Evolutionary conservation across 2,888 invertebrate genomes (phyloP).

Genomic region (Dastarcus helophoroides): DNA sequence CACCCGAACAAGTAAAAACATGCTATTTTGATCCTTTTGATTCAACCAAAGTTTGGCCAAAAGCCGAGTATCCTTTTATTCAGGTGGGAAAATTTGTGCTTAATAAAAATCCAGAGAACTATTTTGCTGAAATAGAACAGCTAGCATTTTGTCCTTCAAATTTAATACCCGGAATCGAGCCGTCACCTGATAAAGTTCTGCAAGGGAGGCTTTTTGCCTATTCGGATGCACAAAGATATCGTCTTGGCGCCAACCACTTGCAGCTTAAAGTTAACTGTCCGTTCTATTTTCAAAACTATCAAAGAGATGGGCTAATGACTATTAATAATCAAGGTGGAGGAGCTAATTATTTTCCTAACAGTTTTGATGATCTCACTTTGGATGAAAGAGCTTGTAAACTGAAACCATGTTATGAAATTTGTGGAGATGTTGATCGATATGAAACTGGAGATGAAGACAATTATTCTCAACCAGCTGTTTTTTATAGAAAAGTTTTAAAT

Average conservation of each 20-base stretch:
- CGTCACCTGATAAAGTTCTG: slow-evolving; percentile 85
- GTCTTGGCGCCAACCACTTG: slow-evolving; percentile 78
- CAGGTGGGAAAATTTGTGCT: slow-evolving; percentile 74
- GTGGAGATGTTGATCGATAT: slow-evolving; percentile 66
- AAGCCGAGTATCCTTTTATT: slow-evolving; percentile 69
- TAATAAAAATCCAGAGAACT: slow-evolving; percentile 78
- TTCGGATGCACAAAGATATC: slow-evolving; percentile 77
- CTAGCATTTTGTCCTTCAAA: slow-evolving; percentile 79
- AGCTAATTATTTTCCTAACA: slow-evolving; percentile 93
- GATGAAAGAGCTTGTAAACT: slow-evolving; percentile 46
- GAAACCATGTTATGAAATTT: slow-evolving; percentile 43
- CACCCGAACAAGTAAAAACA: slow-evolving; percentile 66
- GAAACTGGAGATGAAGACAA: slow-evolving; percentile 79
- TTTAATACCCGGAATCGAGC: slow-evolving; percentile 79
- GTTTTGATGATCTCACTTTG: slow-evolving; percentile 74
- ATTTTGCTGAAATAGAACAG: slow-evolving; percentile 86
- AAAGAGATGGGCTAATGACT: slow-evolving; percentile 73
- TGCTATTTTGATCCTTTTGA: slow-evolving; percentile 82
- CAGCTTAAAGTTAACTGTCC: slow-evolving; percentile 92
- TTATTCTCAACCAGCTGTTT: slow-evolving; percentile 65
- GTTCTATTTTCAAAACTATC: slow-evolving; percentile 63
- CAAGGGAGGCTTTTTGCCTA: slow-evolving; percentile 77
- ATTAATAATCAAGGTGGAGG: slow-evolving; percentile 71
- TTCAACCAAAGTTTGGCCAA: slow-evolving; percentile 82
- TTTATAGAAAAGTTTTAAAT: slow-evolving; percentile 70